Evolutionary conservation across 2,113 vertebrate species (phyloP), one percentile per base, ranked within the genome.

Genomic region (Nannospalax galili): DNA sequence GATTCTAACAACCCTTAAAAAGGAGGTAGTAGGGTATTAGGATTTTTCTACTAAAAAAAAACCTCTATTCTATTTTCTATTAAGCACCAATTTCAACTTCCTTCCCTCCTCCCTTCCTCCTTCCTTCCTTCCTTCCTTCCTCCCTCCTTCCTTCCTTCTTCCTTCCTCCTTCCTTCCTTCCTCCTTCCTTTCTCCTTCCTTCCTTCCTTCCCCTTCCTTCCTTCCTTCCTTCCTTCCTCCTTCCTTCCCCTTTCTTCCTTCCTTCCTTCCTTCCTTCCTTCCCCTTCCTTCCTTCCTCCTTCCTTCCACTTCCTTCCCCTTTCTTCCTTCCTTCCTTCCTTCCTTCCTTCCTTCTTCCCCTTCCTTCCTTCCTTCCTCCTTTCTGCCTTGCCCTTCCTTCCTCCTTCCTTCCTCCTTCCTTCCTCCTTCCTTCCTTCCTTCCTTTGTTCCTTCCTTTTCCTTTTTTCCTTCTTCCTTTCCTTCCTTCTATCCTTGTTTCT

Each of bases 271-370:
- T 67, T 22, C 24, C 1, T 30, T 20, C 28, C 1, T 26, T 16
- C 7, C 10, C 7, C 10, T 17, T 35, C 19, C 24, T 10, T 5
- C 22, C 28, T 28, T 10, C 5, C 1, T 6, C 7, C 17, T 16
- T 26, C 6, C 62, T 5, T 24, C 12, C n/a, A n/a, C 69, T 4
- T 3, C 16, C 2, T 32, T 8, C 12, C 2, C 16, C 5, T 0
- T 6, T 9, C 17, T 16, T 26, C 6, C 62, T 5, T 24, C 12
- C 69, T 4, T 3, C 16, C 2, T 32, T 8, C 12, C 2, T 48
- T 10, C 19, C 42, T 42, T 58, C 15, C 22, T 48, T 58, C 12
- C 37, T 67, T 9, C 10, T 8, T 58, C 48, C 16, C 7, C 5
- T 67, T 22, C 24, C 1, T 30, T 16, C 28, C 1, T 26, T 11